Evolutionary conservation across 2,113 vertebrate species (phyloP).

Genomic region (Nothobranchius furzeri): DNA sequence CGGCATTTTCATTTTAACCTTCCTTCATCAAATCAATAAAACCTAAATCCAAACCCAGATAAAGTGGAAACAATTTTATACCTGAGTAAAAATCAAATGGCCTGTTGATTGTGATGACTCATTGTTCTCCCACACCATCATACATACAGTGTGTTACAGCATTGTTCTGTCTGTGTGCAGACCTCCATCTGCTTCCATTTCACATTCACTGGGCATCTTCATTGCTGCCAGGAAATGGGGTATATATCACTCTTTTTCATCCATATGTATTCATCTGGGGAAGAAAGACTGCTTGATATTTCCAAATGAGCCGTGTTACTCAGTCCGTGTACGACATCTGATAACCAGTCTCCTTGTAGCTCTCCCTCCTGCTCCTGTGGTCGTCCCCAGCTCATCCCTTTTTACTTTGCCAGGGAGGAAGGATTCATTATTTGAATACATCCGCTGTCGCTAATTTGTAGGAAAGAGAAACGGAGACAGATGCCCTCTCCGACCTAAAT

Average conservation of each 20-base stretch:
- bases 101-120: constrained; percentile 18
- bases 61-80: neutral
- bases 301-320: constrained; percentile 50
- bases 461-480: constrained; percentile 54
- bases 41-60: no score
- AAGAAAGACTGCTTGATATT: constrained; percentile 60
- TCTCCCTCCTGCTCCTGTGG: constrained; percentile 42
- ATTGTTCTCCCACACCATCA: constrained; percentile 41
- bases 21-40: no score
- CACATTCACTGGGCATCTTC: constrained; percentile 53
- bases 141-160: constrained; percentile 29
- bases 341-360: constrained; percentile 45
- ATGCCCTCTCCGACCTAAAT: constrained; percentile 67
- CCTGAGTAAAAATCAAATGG: neutral
- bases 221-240: constrained; percentile 38
- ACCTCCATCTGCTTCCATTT: constrained; percentile 41
- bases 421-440: constrained; percentile 66
- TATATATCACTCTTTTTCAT: constrained; percentile 27
- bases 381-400: constrained; percentile 49
- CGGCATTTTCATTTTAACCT: no score
- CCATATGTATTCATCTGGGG: constrained; percentile 64
- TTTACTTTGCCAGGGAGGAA: constrained; percentile 59
- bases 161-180: constrained; percentile 18
- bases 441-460: constrained; percentile 63
- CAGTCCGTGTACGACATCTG: constrained; percentile 37